A percentile compares a stretch with the other conserved stretches of the same genome.
Evolutionary conservation across 2,888 invertebrate species (phyloP).

Genomic region (Ypsolopha scabrella): DNA sequence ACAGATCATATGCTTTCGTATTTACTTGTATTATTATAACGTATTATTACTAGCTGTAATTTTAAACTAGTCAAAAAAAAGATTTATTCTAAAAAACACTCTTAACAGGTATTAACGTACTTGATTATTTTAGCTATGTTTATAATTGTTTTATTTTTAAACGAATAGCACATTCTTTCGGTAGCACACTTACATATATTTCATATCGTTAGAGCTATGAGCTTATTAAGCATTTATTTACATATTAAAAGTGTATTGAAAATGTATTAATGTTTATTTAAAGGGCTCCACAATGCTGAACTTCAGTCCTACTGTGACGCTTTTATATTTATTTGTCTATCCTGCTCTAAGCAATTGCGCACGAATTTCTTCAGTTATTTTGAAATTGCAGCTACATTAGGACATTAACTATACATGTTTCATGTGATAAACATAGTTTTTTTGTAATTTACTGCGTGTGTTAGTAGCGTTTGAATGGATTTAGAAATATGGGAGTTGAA

Average conservation of each 20-base stretch:
- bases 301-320: too few relatives aligned
- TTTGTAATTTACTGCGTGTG: too few relatives aligned
- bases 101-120: neutral
- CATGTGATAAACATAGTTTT: too few relatives aligned
- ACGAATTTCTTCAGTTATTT: too few relatives aligned
- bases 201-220: neutral
- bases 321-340: too few relatives aligned
- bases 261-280: too few relatives aligned
- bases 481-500: too few relatives aligned
- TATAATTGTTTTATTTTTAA: neutral
- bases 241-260: neutral
- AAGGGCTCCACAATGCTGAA: too few relatives aligned
- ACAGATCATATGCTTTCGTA: slow-evolving; percentile 9
- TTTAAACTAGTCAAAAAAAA: slow-evolving; percentile 61
- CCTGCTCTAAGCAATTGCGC: too few relatives aligned
- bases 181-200: neutral
- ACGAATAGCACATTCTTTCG: neutral
- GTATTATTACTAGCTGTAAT: slow-evolving; percentile 50
- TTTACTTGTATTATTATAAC: slow-evolving; percentile 9
- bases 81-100: slow-evolving; percentile 3
- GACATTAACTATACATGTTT: too few relatives aligned
- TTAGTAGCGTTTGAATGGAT: too few relatives aligned
- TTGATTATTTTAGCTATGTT: neutral
- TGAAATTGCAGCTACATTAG: too few relatives aligned
- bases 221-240: slow-evolving; percentile 1